Evolutionary conservation across 2,113 vertebrate species (phyloP), one percentile per base, ranked within the genome.

Genomic region (Plecturocebus donacophilus): DNA sequence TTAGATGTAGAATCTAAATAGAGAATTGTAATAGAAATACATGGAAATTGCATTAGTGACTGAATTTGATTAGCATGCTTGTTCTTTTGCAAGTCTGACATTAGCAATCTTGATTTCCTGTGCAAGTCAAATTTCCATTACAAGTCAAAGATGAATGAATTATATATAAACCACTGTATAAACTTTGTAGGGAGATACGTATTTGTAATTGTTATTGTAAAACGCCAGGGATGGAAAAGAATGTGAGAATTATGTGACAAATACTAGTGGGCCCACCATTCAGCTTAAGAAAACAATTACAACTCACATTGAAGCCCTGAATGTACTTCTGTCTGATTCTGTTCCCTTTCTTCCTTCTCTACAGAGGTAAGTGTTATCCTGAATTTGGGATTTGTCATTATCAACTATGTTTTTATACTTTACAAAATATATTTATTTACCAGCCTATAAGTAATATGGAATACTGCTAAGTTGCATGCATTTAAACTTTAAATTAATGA

Each of bases 41-140:
- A 38, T 68, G 66, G 75, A 56, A 52, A 77, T 77, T 58, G 19
- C 45, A 32, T 96, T n/a, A 30, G 82, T 58, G 58, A 73, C 52
- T 73, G 6, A 40, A 84, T 88, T 70, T 95, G 81, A 66, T 95
- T 92, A 89, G 12, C 23, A 20, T 30, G 64, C 81, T 95, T 68
- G 42, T 71, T 81, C 42, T 90, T 80, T 66, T 25, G 3, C 66
- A 5, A 17, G 21, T n/a, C 45, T 77, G 42, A 81, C 21, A 71
- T 70, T 58, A 75, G 56, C 64, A 81, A 80, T 87, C 85, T 94
- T 64, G 91, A 95, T 56, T 95, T 92, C 81, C 49, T 94, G 27
- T 77, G 21, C 76, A 87, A 88, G 76, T 95, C 89, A 64, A 14
- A 76, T 87, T 96, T 93, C 61, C 42, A 66, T 92, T 94, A 76